Evolutionary conservation across 2,113 vertebrate species (phyloP).

Genomic region (Passer montanus): DNA sequence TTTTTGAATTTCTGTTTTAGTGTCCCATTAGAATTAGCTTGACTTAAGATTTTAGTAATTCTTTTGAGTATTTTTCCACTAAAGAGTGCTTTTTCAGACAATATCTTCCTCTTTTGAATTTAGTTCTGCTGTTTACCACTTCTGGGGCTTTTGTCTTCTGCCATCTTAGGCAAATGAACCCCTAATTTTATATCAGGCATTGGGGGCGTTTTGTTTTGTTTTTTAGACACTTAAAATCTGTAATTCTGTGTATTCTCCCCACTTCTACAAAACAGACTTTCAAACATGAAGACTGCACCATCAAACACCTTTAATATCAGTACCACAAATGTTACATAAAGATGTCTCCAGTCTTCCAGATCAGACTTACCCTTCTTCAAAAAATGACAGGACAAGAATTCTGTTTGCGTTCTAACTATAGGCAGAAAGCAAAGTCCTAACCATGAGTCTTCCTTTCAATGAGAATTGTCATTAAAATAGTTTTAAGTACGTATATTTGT

Average conservation of each 20-base stretch:
- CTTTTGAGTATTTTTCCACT: background rate
- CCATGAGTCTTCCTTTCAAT: background rate
- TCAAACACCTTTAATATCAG: background rate
- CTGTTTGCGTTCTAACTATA: background rate
- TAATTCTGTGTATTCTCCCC: background rate
- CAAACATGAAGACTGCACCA: background rate
- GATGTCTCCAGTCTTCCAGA: background rate
- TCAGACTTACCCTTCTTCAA: accelerated
- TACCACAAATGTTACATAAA: background rate
- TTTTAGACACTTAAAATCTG: background rate
- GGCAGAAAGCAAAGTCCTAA: background rate
- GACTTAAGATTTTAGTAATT: background rate
- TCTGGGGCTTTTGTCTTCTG: background rate
- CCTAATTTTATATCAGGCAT: background rate
- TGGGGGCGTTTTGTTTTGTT: background rate
- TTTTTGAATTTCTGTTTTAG: background rate
- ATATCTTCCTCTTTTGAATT: background rate
- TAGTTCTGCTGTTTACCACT: background rate
- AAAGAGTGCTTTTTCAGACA: background rate
- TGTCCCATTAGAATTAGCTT: background rate
- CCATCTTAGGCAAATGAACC: background rate
- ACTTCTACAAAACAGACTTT: background rate
- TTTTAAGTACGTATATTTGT: background rate
- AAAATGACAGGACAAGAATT: background rate
- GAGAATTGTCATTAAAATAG: background rate